phyloP scores from a whole-genome alignment of 2,113 vertebrate genomes.

The Sula dactylatra region DNA sequence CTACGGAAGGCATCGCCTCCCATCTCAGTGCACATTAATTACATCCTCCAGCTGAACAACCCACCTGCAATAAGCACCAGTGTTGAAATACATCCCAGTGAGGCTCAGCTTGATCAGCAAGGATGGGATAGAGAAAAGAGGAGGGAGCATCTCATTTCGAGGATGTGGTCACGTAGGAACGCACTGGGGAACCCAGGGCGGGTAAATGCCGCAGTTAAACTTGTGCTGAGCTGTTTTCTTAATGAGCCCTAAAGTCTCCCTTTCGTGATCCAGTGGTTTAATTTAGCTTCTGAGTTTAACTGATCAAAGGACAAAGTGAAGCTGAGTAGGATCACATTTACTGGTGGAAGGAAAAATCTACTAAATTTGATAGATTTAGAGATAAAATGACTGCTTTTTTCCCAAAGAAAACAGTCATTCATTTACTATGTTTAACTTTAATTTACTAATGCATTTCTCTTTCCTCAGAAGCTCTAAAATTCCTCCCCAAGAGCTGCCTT shows the following conservation, averaged over 20 bases:
- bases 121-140: not conserved
- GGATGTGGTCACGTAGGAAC: not conserved
- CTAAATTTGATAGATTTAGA: not conserved
- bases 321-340: not conserved
- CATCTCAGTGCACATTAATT: not conserved
- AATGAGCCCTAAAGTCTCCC: not conserved
- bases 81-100: not conserved
- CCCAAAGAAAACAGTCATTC: not conserved
- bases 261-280: not conserved
- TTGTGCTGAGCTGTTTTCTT: not conserved
- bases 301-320: not conserved
- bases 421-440: not conserved
- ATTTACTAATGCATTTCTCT: not conserved
- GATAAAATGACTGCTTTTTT: not conserved
- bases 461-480: not conserved
- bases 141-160: not conserved
- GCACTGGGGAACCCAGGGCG: not conserved
- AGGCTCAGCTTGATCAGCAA: not conserved
- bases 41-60: not conserved
- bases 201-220: not conserved
- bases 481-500: not conserved
- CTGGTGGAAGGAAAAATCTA: not conserved
- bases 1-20: not conserved
- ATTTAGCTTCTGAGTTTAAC: not conserved
- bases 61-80: not conserved